phyloP scores from a whole-genome alignment of 2,888 invertebrate genomes.

The Leucoptera coffeella region DNA sequence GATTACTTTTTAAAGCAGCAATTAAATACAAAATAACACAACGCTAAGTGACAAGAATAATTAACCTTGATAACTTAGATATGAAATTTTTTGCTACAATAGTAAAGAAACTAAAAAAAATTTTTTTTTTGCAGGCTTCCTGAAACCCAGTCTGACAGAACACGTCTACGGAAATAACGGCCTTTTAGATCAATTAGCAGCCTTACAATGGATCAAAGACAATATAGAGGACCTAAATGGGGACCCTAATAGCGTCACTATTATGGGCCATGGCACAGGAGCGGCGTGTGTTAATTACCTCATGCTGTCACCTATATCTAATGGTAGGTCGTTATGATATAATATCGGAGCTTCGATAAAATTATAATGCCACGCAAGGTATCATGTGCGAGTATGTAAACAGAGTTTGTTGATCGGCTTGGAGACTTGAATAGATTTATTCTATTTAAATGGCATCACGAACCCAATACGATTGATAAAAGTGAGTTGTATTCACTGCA shows the following conservation, averaged over 20 bases:
- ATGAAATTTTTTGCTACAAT: too few relatives aligned
- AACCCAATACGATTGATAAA: too few relatives aligned
- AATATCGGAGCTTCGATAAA: too few relatives aligned
- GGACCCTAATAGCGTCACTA: conserved; percentile 78
- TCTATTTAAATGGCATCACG: too few relatives aligned
- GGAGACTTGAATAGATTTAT: not conserved
- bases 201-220: conserved; percentile 90
- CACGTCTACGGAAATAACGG: conserved; percentile 85
- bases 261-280: conserved; percentile 93
- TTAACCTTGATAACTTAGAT: too few relatives aligned
- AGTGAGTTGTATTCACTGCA: too few relatives aligned
- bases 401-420: too few relatives aligned
- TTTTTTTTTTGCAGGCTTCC: conserved; percentile 56
- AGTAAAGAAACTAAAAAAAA: too few relatives aligned
- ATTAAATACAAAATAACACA: too few relatives aligned
- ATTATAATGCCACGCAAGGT: not conserved
- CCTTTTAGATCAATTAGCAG: conserved; percentile 88
- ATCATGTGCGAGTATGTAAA: too few relatives aligned
- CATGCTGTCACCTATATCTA: conserved; percentile 84
- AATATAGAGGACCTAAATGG: conserved; percentile 91
- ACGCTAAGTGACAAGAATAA: too few relatives aligned
- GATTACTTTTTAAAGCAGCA: too few relatives aligned
- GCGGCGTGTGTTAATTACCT: conserved; percentile 91
- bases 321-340: conserved; percentile 29
- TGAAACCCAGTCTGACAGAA: conserved; percentile 70